phyloP scores from a whole-genome alignment of 2,797 vertebrate genomes.

The Labroides dimidiatus region DNA sequence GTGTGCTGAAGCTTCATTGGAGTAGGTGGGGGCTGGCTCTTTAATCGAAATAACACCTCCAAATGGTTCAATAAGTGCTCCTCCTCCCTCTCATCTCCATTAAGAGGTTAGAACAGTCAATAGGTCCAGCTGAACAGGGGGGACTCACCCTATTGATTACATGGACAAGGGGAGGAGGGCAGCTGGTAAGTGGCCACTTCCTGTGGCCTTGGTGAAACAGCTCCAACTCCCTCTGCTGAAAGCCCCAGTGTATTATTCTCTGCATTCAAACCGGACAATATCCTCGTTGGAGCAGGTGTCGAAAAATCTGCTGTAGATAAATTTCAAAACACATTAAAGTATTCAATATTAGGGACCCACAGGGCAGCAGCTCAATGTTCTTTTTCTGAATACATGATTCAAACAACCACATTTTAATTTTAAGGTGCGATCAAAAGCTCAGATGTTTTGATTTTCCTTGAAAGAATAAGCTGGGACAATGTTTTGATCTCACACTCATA shows the following conservation, averaged over 20 bases:
- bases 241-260: neutral
- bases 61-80: conserved; percentile 81
- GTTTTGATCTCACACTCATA: no score
- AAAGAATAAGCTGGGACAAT: no score
- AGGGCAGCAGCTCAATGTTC: no score
- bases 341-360: no score
- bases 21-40: conserved; percentile 36
- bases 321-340: no score
- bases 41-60: conserved; percentile 72
- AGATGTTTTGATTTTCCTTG: no score
- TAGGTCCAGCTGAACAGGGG: conserved; percentile 70
- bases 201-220: conserved; percentile 47
- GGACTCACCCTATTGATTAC: conserved; percentile 79
- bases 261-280: neutral
- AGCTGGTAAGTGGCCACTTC: conserved; percentile 69
- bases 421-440: no score
- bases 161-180: conserved; percentile 49
- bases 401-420: no score
- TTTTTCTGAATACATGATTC: no score
- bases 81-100: conserved; percentile 80
- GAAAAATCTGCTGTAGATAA: no score
- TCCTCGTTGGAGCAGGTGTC: no score
- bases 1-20: conserved; percentile 20
- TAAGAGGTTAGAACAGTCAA: conserved; percentile 81
- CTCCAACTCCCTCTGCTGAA: conserved; percentile 18